A percentile compares a stretch with the other conserved stretches of the same genome.
phyloP scores from a whole-genome alignment of 2,113 vertebrate species.

The Vulpes lagopus region DNA sequence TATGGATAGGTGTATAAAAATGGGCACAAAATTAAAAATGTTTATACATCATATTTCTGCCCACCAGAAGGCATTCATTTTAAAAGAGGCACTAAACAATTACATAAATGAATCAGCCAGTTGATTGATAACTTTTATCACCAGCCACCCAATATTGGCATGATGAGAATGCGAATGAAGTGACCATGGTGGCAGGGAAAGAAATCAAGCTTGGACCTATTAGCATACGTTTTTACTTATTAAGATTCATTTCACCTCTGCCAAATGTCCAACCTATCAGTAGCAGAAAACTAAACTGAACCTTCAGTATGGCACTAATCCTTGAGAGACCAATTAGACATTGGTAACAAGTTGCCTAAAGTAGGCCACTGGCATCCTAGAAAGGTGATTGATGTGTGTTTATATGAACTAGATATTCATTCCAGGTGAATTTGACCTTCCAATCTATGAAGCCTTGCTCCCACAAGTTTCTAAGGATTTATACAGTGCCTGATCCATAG shows the following conservation, averaged over 20 bases:
- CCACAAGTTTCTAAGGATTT: background rate
- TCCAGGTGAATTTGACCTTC: background rate
- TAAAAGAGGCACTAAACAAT: background rate
- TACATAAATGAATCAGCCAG: background rate
- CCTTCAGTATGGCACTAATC: background rate
- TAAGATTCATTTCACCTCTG: background rate
- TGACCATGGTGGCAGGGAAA: background rate
- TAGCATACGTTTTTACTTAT: background rate
- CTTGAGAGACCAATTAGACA: background rate
- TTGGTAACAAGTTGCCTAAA: background rate
- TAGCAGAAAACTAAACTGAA: background rate
- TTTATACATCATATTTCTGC: background rate
- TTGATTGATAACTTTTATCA: background rate
- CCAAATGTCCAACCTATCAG: background rate
- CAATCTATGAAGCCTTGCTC: background rate
- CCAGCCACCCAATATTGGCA: background rate
- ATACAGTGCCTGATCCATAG: background rate
- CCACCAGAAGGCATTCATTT: background rate
- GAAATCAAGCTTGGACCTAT: background rate
- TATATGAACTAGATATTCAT: background rate
- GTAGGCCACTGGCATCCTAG: background rate
- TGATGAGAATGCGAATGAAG: background rate
- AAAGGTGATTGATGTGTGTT: background rate
- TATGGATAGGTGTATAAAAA: background rate
- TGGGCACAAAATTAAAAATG: background rate